phyloP scores from a whole-genome alignment of 2,888 invertebrate species.

The Pelosia muscerda region DNA sequence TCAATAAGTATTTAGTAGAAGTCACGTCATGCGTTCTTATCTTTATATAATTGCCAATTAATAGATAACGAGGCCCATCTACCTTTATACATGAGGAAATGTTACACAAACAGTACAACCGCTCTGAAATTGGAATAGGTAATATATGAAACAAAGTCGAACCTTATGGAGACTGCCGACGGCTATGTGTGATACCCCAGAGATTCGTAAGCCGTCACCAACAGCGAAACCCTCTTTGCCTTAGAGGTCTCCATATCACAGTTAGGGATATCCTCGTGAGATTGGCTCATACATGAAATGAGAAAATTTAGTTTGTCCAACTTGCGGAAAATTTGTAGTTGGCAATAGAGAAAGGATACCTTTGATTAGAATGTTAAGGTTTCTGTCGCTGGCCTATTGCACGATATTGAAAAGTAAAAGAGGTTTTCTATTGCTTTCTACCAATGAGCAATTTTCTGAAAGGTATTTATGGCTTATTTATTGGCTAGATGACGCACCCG shows the following conservation, averaged over 20 bases:
- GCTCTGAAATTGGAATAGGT: neutral
- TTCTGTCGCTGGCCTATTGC: neutral
- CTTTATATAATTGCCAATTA: constrained; percentile 9
- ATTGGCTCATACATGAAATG: constrained; percentile 22
- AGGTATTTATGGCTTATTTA: too few species aligned
- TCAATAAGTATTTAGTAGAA: neutral
- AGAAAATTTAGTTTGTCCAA: constrained; percentile 17
- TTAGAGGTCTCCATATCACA: constrained; percentile 26
- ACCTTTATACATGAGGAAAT: constrained; percentile 1
- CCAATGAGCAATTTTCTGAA: too few species aligned
- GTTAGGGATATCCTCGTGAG: constrained; percentile 23
- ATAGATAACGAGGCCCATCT: constrained; percentile 2
- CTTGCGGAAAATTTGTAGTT: neutral
- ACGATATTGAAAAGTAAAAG: too few species aligned
- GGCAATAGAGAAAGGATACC: neutral
- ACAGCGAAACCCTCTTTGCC: constrained; percentile 44
- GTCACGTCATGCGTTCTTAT: neutral
- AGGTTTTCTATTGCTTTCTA: too few species aligned
- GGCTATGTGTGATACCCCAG: constrained; percentile 31
- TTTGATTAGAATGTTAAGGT: neutral
- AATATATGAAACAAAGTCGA: constrained; percentile 11
- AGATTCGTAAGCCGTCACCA: constrained; percentile 36
- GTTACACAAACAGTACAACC: neutral
- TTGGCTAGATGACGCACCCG: too few species aligned
- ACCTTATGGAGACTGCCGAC: constrained; percentile 23